Evolutionary conservation across 2,113 vertebrate genomes (phyloP).

Genomic region (Erpornis zantholeuca): DNA sequence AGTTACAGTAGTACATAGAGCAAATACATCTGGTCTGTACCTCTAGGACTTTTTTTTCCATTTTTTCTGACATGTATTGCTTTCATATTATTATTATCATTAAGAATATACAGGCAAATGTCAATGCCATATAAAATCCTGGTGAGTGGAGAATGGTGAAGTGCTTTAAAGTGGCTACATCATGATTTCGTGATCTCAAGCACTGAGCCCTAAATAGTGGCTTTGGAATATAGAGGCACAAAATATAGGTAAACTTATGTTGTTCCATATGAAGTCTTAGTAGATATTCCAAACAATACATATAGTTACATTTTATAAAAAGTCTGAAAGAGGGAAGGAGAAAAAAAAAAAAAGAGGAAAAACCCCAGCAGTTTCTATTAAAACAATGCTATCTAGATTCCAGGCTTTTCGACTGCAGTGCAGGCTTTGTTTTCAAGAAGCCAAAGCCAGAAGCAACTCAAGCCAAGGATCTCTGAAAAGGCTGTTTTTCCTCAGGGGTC

Average conservation of each 20-base stretch:
- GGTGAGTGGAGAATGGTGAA: background rate
- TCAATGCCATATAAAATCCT: background rate
- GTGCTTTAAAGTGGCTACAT: background rate
- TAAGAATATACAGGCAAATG: background rate
- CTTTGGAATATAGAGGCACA: background rate
- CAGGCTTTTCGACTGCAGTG: background rate
- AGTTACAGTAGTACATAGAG: background rate
- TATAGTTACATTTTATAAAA: background rate
- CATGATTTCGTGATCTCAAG: background rate
- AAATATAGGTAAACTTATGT: background rate
- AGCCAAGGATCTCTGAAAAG: conserved; percentile 74
- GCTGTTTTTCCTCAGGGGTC: conserved; percentile 75
- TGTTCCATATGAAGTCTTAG: background rate
- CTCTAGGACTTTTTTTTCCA: background rate
- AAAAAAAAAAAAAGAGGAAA: background rate
- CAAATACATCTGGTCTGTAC: background rate
- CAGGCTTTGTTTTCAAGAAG: background rate
- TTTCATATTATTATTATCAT: background rate
- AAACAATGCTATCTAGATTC: background rate
- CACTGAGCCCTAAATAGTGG: background rate
- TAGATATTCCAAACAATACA: background rate
- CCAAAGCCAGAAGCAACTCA: conserved; percentile 50
- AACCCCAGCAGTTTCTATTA: background rate
- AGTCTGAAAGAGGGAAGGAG: background rate
- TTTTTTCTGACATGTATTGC: background rate